phyloP scores from a whole-genome alignment of 2,888 invertebrate species.

The Conistra vaccinii region DNA sequence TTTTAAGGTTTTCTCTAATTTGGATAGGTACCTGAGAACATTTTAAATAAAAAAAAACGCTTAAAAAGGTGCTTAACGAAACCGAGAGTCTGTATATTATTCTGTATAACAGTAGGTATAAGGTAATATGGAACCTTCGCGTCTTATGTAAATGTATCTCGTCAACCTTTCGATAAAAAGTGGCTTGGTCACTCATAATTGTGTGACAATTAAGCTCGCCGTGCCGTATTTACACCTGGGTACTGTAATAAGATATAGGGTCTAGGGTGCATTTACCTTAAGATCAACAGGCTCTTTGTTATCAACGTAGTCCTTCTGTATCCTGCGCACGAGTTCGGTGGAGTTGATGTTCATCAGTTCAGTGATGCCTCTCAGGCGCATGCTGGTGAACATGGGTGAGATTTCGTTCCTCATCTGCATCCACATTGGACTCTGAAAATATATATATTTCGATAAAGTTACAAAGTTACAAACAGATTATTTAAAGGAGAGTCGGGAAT shows the following conservation, averaged over 20 bases:
- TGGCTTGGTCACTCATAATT: neutral
- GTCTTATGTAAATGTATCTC: neutral
- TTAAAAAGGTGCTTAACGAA: neutral
- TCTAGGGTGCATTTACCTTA: conserved; percentile 72
- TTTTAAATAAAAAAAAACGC: too few relatives aligned
- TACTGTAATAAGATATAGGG: neutral
- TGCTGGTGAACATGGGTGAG: conserved; percentile 81
- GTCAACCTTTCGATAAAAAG: neutral
- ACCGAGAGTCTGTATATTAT: neutral
- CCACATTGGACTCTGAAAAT: conserved; percentile 81
- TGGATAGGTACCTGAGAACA: neutral
- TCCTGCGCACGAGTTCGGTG: conserved; percentile 76
- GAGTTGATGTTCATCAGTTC: conserved; percentile 84
- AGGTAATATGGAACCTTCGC: neutral
- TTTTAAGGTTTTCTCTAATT: neutral
- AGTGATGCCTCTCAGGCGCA: conserved; percentile 75
- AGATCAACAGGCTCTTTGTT: conserved; percentile 74
- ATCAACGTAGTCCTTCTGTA: conserved; percentile 77
- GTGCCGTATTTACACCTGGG: neutral
- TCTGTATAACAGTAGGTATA: neutral
- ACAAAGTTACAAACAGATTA: neutral
- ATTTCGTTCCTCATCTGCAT: conserved; percentile 77
- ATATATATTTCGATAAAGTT: neutral
- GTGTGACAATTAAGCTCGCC: neutral
- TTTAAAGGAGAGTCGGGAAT: neutral